Conservation (phyloP, 2,113 vertebrate species). For the Mastomys natalensis region DNA sequence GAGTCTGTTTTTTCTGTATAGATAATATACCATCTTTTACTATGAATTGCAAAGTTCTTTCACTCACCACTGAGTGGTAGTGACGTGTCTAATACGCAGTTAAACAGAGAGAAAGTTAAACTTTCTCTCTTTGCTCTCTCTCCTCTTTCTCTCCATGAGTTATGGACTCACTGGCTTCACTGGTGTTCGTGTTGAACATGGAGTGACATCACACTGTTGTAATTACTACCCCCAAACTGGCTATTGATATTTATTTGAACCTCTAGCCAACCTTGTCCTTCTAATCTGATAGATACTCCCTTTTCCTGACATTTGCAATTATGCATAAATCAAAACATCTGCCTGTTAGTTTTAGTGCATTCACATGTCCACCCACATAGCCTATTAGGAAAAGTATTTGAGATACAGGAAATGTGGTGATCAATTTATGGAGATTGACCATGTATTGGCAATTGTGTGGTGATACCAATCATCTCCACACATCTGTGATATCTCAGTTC, state of each 20-base stretch:
- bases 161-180: not conserved
- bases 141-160: too few relatives aligned
- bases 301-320: slow-evolving; percentile 2
- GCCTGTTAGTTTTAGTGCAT: not conserved
- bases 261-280: not conserved
- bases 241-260: not conserved
- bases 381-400: not conserved
- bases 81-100: not conserved
- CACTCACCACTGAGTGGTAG: not conserved
- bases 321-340: not conserved
- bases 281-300: not conserved
- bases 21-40: not conserved
- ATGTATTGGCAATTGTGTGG: not conserved
- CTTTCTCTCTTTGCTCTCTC: not conserved
- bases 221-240: not conserved
- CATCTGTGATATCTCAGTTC: not conserved
- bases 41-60: not conserved
- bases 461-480: not conserved
- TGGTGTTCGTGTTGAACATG: not conserved
- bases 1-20: not conserved
- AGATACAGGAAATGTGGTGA: not conserved
- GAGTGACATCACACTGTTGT: not conserved
- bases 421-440: not conserved
- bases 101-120: not conserved
- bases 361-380: not conserved